Percentiles rank a stretch among this genome's conserved stretches.
These are phyloP conservation scores for Philereme transversata DNA, from an alignment of 2,888 invertebrate species.

Conservation along the genomic window DNA sequence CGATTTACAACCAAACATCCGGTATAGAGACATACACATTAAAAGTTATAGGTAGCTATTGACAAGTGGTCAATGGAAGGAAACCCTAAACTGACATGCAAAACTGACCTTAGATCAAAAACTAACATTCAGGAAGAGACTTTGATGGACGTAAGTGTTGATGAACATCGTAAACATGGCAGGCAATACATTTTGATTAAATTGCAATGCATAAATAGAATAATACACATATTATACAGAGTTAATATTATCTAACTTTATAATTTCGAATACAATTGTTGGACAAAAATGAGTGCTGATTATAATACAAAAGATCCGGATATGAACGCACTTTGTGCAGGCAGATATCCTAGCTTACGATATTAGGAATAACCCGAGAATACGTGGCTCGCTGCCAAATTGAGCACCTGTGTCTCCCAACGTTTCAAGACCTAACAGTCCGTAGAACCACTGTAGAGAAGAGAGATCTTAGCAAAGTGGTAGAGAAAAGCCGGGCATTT, in stretches of 20 bases:
- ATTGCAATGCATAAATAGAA: not conserved
- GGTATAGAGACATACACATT: constrained; percentile 6
- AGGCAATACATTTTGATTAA: not conserved
- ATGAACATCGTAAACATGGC: not conserved
- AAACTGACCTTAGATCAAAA: constrained; percentile 19
- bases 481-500: constrained; percentile 47
- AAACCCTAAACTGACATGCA: constrained; percentile 4
- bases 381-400: constrained; percentile 61
- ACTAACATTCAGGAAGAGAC: constrained; percentile 31
- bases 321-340: constrained; percentile 7
- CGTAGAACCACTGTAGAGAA: constrained; percentile 24
- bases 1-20: constrained; percentile 16
- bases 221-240: not conserved
- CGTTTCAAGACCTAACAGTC: constrained; percentile 40
- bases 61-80: constrained; percentile 11
- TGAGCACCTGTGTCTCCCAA: constrained; percentile 50
- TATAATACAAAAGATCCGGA: not conserved
- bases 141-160: constrained; percentile 8
- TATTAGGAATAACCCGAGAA: constrained; percentile 39
- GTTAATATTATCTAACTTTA: too few relatives aligned
- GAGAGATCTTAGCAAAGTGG: constrained; percentile 52
- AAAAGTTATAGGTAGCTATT: constrained; percentile 4
- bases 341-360: constrained; percentile 18
- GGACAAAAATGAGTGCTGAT: too few relatives aligned
- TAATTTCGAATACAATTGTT: too few relatives aligned